phyloP scores from a whole-genome alignment of 2,888 invertebrate species.

The Argyra leucocephala region DNA sequence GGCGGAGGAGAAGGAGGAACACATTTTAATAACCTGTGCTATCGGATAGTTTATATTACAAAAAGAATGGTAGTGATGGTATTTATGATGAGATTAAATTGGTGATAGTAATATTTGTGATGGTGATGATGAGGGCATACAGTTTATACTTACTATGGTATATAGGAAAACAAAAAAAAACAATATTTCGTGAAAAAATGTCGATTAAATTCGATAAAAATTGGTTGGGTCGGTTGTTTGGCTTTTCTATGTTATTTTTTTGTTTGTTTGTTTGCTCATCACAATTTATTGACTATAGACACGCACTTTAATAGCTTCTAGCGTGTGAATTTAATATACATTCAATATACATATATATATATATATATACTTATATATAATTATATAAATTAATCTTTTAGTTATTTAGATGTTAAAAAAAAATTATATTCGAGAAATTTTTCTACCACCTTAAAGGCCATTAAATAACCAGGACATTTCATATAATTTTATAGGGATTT shows the following conservation, averaged over 20 bases:
- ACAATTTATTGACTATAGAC: background rate
- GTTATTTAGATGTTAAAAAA: too few species aligned
- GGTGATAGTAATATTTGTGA: background rate
- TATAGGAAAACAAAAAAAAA: background rate
- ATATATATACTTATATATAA: too few species aligned
- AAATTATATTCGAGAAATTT: too few species aligned
- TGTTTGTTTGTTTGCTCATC: too few species aligned
- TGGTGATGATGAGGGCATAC: background rate
- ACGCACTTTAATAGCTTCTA: background rate
- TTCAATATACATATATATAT: background rate
- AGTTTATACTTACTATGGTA: background rate
- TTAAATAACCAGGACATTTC: too few species aligned
- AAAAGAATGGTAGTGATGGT: background rate
- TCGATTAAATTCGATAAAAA: background rate
- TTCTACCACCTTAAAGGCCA: too few species aligned
- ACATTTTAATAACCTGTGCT: background rate
- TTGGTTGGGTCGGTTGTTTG: background rate
- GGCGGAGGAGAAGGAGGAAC: background rate
- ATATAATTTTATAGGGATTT: too few species aligned
- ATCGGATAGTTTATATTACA: background rate
- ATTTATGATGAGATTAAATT: background rate
- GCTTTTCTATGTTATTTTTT: background rate
- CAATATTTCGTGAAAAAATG: background rate
- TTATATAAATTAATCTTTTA: too few species aligned
- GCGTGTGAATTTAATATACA: background rate